Evolutionary conservation across 2,797 vertebrate genomes (phyloP).

Genomic region (Eulemur mongoz): DNA sequence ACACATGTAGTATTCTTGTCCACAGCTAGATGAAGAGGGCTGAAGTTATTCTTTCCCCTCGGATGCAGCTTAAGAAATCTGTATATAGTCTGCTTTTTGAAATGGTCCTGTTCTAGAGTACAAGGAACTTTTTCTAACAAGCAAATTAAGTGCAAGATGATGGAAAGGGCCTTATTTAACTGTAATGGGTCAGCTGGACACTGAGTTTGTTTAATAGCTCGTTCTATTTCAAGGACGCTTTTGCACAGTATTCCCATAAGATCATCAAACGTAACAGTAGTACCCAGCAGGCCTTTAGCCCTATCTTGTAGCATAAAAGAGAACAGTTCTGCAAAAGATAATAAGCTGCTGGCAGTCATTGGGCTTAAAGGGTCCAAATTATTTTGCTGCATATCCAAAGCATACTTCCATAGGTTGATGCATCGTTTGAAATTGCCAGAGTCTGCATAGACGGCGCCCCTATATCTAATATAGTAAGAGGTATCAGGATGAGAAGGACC

Average conservation of each 20-base stretch:
- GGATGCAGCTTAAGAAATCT: constrained; percentile 97
- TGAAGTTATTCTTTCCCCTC: constrained; percentile 97
- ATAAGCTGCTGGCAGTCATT: constrained; percentile 97
- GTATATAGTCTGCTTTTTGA: constrained; percentile 99
- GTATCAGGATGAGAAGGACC: constrained; percentile 99
- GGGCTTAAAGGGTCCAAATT: constrained; percentile 98
- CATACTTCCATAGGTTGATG: constrained; percentile 99
- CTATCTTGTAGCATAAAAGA: constrained; percentile 99
- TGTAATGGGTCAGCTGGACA: constrained; percentile 93
- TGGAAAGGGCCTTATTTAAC: constrained; percentile 97
- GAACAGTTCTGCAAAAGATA: constrained; percentile 98
- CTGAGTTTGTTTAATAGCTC: constrained; percentile 92
- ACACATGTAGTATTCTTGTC: constrained; percentile 98
- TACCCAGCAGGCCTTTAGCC: constrained; percentile 96
- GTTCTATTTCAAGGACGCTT: constrained; percentile 97
- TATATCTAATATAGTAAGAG: constrained; percentile 98
- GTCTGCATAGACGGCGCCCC: constrained; percentile 98
- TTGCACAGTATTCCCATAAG: constrained; percentile 98
- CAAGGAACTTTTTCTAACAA: constrained; percentile 98
- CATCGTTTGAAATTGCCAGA: constrained; percentile 99
- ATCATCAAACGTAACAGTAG: constrained; percentile 97
- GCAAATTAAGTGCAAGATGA: constrained; percentile 99
- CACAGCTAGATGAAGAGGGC: constrained; percentile 97
- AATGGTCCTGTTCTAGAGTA: constrained; percentile 95
- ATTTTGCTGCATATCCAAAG: constrained; percentile 98